Evolutionary conservation across 2,888 invertebrate species (phyloP).

Genomic region (Crossocerus cetratus): DNA sequence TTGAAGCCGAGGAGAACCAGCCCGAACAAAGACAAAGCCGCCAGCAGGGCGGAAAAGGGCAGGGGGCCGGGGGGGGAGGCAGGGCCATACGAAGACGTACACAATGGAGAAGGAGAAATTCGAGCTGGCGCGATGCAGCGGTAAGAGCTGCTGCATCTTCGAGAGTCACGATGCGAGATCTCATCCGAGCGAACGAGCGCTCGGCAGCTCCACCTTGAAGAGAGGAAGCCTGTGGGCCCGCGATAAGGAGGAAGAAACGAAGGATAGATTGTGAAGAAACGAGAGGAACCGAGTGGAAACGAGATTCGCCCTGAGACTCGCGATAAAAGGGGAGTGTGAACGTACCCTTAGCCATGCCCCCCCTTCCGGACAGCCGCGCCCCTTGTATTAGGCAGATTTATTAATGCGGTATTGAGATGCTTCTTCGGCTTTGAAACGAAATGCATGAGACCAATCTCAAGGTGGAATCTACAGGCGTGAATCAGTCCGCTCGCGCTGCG

Average conservation of each 20-base stretch:
- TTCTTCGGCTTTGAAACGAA: slow-evolving; percentile 57
- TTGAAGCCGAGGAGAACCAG: slow-evolving; percentile 37
- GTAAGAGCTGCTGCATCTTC: slow-evolving; percentile 48
- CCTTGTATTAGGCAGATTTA: slow-evolving; percentile 66
- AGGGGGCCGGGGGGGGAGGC: slow-evolving; percentile 22
- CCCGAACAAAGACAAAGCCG: slow-evolving; percentile 38
- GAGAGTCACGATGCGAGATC: slow-evolving; percentile 52
- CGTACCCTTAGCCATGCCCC: slow-evolving; percentile 43
- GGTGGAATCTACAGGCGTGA: slow-evolving; percentile 61
- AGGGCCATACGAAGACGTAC: slow-evolving; percentile 36
- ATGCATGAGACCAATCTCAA: slow-evolving; percentile 58
- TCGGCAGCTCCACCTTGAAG: slow-evolving; percentile 39
- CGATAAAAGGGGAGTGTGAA: slow-evolving; percentile 54
- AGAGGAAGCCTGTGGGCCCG: slow-evolving; percentile 9
- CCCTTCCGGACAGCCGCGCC: slow-evolving; percentile 50
- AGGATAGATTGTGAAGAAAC: slow-evolving; percentile 1
- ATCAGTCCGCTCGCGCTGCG: slow-evolving; percentile 46
- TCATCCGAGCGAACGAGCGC: slow-evolving; percentile 23
- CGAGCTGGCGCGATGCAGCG: slow-evolving; percentile 61
- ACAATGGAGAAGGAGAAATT: slow-evolving; percentile 72
- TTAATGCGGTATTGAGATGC: slow-evolving; percentile 63
- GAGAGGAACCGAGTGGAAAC: slow-evolving; percentile 16
- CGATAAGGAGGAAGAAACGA: background rate
- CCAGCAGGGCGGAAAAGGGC: slow-evolving; percentile 12
- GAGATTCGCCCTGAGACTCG: slow-evolving; percentile 48